Evolutionary conservation across 2,888 invertebrate species (phyloP).

Genomic region (Melieria crassipennis): DNA sequence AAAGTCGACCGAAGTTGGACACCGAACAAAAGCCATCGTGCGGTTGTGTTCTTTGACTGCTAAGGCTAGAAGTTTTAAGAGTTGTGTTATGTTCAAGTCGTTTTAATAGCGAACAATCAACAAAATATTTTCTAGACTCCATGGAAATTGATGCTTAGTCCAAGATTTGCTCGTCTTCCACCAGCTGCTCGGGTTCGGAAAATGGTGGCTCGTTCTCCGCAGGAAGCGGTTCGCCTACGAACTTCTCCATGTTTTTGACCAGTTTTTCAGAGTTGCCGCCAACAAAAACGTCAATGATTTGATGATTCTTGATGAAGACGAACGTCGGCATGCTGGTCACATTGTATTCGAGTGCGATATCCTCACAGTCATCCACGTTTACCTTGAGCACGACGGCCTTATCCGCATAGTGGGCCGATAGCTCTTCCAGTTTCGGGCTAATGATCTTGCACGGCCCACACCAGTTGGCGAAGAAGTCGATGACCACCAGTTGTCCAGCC

Average conservation of each 20-base stretch:
- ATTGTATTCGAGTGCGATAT: conserved; percentile 79
- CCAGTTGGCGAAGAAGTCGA: conserved; percentile 92
- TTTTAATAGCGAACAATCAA: no score
- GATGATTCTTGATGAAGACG: conserved; percentile 79
- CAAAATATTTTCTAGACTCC: no score
- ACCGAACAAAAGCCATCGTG: no score
- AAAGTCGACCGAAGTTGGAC: no score
- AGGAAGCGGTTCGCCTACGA: conserved; percentile 52
- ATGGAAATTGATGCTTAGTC: conserved; percentile 4
- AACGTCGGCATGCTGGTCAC: conserved; percentile 91
- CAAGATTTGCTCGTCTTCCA: conserved; percentile 9
- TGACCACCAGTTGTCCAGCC: conserved; percentile 77
- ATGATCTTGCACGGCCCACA: conserved; percentile 93
- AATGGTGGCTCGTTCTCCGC: conserved; percentile 4
- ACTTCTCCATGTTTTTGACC: conserved; percentile 70
- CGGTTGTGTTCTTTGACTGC: no score
- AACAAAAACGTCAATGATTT: conserved; percentile 77
- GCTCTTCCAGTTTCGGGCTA: conserved; percentile 80
- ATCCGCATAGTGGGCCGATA: conserved; percentile 71
- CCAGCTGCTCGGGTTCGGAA: conserved; percentile 2
- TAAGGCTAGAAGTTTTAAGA: no score
- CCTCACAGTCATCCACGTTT: conserved; percentile 88
- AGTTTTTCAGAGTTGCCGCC: conserved; percentile 82
- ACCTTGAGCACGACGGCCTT: conserved; percentile 71
- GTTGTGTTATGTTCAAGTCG: no score